Evolutionary conservation across 2,888 invertebrate genomes (phyloP).

Genomic region (Netelia virgata): DNA sequence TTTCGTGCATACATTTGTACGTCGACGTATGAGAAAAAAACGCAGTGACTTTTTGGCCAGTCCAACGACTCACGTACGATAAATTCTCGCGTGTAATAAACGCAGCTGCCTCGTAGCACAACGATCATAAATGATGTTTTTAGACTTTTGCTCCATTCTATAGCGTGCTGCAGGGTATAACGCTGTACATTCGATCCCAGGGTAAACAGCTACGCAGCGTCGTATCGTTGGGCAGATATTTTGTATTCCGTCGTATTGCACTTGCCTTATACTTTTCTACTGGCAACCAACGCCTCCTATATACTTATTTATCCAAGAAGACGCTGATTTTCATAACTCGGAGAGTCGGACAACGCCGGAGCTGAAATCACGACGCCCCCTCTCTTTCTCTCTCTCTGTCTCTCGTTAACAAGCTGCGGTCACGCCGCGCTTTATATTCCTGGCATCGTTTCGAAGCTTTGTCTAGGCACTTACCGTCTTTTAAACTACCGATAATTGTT

Average conservation of each 20-base stretch:
- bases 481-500: no score
- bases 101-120: constrained; percentile 13
- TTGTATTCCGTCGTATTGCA: neutral
- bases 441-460: neutral
- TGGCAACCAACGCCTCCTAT: neutral
- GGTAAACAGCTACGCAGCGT: constrained; percentile 57
- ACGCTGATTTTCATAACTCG: constrained; percentile 40
- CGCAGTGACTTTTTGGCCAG: neutral
- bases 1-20: no score
- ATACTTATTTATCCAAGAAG: neutral
- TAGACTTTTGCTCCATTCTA: constrained; percentile 13
- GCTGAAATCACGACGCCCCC: constrained; percentile 13
- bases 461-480: no score
- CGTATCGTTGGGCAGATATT: neutral
- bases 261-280: neutral
- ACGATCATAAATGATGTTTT: constrained; percentile 46
- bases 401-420: constrained; percentile 39
- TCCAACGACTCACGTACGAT: neutral
- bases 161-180: neutral
- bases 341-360: constrained; percentile 38
- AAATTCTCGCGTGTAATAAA: neutral
- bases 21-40: no score
- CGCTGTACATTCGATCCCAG: constrained; percentile 70
- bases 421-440: constrained; percentile 50
- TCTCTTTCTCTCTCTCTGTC: no score